Base-by-base conservation (phyloP, 2,797 vertebrate genomes). In the Cichlasoma orientale region DNA sequence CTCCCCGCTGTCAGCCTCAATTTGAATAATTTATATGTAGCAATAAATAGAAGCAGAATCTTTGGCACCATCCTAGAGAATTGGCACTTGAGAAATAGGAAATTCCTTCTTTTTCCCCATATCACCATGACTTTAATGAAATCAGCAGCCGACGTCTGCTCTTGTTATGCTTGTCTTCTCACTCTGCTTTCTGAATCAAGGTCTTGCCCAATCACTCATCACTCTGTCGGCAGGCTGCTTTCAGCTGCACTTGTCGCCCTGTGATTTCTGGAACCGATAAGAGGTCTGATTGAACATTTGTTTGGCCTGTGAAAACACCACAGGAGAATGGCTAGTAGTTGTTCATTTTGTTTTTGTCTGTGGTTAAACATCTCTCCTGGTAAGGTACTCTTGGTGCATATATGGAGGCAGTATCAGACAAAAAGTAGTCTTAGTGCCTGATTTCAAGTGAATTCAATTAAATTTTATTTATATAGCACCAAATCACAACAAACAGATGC, bases 21-120 rank as follows among this genome's bases (percentile, higher is more conserved):
- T 89, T 88, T 95, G 82, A 94, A 93, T 94, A 85, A 94, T 94
- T 93, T 84, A 93, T 82, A 79, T n/a, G 58, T 52, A 52, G 86
- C 56, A 87, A 91, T 84, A 87, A 88, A 93, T 86, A 88, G 84
- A 90, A 73, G 84, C 82, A 82, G 85, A 87, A 85, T 91, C 75
- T 90, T 71, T 70, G 50, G 84, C 74, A 77, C 54, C 75, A 78
- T 78, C 87, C 85, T 82, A 77, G 78, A 89, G 73, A 90, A 85
- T 81, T 87, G 80, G 79, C 69, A 79, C 71, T 89, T 83, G 82
- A 88, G 71, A 92, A 87, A 86, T 68, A 29, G 86, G 81, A 91
- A 82, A 90, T 87, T 85, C 78, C 58, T 69, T 78, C 33, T 75
- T 86, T 88, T 84, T 75, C 18, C 61, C n/a, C 33, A 7, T 77